These are phyloP conservation scores for Prenolepis imparis DNA, from an alignment of 2,888 invertebrate genomes.

Conservation along the genomic window DNA sequence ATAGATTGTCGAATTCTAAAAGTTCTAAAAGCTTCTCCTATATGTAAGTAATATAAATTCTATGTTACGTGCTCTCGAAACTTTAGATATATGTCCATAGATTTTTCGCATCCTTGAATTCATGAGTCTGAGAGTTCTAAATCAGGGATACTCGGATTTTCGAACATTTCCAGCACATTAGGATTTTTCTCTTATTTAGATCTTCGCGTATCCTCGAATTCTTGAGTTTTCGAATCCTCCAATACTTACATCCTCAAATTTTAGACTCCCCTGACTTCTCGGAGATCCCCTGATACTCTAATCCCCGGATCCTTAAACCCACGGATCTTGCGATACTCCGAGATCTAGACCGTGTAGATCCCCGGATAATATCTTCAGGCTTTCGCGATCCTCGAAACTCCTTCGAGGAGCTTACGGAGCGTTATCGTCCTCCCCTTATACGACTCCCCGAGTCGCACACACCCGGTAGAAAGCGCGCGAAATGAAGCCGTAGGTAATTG, in stretches of 20 bases:
- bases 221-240: conserved; percentile 14
- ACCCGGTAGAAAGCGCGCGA: conserved; percentile 65
- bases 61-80: background rate
- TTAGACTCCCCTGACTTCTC: background rate
- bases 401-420: conserved; percentile 1
- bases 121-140: background rate
- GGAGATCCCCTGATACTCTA: background rate
- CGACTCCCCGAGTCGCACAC: conserved; percentile 51
- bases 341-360: background rate
- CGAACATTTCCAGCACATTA: background rate
- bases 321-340: conserved; percentile 9
- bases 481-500: conserved; percentile 82
- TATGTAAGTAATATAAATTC: background rate
- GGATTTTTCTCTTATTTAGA: conserved; percentile 2
- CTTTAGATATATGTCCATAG: background rate
- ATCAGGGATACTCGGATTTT: background rate
- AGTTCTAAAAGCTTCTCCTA: background rate
- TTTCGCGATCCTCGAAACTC: conserved; percentile 43
- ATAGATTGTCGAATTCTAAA: background rate
- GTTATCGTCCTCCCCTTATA: conserved; percentile 29
- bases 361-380: conserved; percentile 28
- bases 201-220: background rate
- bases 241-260: conserved; percentile 11
- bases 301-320: conserved; percentile 31
- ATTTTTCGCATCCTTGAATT: background rate